Base-by-base conservation (phyloP, 2,888 invertebrate species). In the Argyresthia albistria region DNA sequence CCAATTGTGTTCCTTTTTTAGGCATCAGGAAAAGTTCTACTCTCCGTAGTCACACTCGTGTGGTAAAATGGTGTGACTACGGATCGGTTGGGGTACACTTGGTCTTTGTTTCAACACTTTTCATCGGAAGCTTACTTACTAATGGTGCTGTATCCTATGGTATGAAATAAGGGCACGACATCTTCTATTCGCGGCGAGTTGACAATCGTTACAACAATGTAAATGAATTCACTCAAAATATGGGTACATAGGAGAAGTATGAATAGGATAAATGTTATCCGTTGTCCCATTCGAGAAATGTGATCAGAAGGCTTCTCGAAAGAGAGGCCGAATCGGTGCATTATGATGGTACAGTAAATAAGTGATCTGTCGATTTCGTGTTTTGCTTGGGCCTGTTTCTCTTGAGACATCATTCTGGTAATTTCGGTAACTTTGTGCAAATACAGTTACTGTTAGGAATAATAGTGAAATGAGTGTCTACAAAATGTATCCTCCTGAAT, bases 81-180 rank as follows among this genome's bases (percentile, higher is more conserved):
- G n/a, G n/a, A n/a, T n/a, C n/a, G n/a, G n/a, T n/a, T n/a, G n/a
- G n/a, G n/a, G n/a, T n/a, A n/a, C n/a, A n/a, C n/a, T n/a, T n/a
- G n/a, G n/a, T n/a, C n/a, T n/a, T n/a, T n/a, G n/a, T n/a, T n/a
- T n/a, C n/a, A n/a, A n/a, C n/a, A n/a, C n/a, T n/a, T n/a, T n/a
- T n/a, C n/a, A n/a, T n/a, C n/a, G n/a, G n/a, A n/a, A 25, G 25
- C 25, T n/a, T n/a, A 56, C 82, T 80, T 68, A 86, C 86, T 80
- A 64, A 86, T 71, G 63, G 72, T 67, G 53, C 83, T 84, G 64
- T 84, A 87, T 56, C 84, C 86, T 63, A 82, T 79, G 58, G 80
- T 80, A 60, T 86, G 86, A 55, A 86, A 78, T 65, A 83, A 73
- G 60, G 83, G 84, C 56, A 87, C 83, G 56, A 84, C 79, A 57